Conservation (phyloP, 2,113 vertebrate species). For the Spea multiplicata region DNA sequence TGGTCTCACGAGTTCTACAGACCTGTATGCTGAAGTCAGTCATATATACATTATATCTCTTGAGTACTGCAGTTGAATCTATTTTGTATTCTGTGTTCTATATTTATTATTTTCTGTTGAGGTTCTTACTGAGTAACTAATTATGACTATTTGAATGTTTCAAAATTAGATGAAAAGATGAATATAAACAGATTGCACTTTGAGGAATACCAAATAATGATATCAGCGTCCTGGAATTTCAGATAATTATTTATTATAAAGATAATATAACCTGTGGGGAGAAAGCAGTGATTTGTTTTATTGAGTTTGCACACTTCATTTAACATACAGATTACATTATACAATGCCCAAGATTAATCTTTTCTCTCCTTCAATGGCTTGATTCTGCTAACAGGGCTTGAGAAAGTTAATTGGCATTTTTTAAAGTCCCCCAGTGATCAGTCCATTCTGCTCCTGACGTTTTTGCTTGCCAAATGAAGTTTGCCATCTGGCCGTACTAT, state of each 20-base stretch:
- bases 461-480: slow-evolving; percentile 40
- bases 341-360: not conserved
- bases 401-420: slow-evolving; percentile 41
- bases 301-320: not conserved
- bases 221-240: not conserved
- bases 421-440: slow-evolving; percentile 33
- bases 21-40: too few relatives aligned
- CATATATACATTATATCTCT: too few relatives aligned
- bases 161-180: not conserved
- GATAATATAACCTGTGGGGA: slow-evolving; percentile 4
- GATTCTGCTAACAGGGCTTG: not conserved
- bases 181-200: not conserved
- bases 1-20: too few relatives aligned
- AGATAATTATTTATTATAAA: not conserved
- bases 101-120: too few relatives aligned
- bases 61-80: too few relatives aligned
- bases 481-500: slow-evolving; percentile 41
- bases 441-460: slow-evolving; percentile 31
- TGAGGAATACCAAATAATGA: not conserved
- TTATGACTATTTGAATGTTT: not conserved
- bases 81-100: too few relatives aligned
- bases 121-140: too few relatives aligned
- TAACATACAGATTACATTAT: slow-evolving; percentile 3
- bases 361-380: not conserved
- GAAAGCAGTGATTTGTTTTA: not conserved